phyloP scores from a whole-genome alignment of 2,113 vertebrate genomes.

The Peromyscus californicus region DNA sequence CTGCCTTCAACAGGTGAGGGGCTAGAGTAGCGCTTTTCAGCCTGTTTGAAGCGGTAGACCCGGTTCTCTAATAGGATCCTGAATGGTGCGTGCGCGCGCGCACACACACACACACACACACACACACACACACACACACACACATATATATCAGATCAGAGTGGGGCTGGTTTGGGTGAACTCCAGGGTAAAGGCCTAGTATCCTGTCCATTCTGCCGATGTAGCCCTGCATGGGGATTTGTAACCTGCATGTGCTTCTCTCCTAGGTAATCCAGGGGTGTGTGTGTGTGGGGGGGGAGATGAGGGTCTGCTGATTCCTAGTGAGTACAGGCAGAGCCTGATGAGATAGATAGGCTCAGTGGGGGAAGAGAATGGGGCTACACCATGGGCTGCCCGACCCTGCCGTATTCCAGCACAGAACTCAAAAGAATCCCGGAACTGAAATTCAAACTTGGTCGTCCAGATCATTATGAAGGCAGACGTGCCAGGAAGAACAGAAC shows the following conservation, averaged over 20 bases:
- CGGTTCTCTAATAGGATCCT: constrained; percentile 24
- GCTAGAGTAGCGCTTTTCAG: background rate
- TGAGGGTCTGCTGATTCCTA: background rate
- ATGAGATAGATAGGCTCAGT: background rate
- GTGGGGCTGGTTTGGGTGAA: background rate
- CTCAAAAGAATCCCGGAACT: background rate
- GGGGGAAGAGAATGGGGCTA: background rate
- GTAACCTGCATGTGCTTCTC: background rate
- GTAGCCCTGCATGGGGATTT: background rate
- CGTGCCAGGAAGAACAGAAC: constrained; percentile 6
- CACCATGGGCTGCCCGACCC: background rate
- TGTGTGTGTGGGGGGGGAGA: background rate
- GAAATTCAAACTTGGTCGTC: constrained; percentile 29
- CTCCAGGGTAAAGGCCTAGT: background rate
- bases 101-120: too few species aligned
- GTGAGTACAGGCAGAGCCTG: background rate
- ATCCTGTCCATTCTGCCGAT: background rate
- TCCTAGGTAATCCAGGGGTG: background rate
- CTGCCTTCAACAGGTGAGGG: background rate
- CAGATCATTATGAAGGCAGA: background rate
- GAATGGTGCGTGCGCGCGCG: background rate
- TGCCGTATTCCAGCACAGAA: background rate
- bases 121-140: too few species aligned
- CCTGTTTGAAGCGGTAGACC: background rate
- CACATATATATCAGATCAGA: background rate